phyloP scores from a whole-genome alignment of 2,888 invertebrate genomes.

The Drosophila macrospina region DNA sequence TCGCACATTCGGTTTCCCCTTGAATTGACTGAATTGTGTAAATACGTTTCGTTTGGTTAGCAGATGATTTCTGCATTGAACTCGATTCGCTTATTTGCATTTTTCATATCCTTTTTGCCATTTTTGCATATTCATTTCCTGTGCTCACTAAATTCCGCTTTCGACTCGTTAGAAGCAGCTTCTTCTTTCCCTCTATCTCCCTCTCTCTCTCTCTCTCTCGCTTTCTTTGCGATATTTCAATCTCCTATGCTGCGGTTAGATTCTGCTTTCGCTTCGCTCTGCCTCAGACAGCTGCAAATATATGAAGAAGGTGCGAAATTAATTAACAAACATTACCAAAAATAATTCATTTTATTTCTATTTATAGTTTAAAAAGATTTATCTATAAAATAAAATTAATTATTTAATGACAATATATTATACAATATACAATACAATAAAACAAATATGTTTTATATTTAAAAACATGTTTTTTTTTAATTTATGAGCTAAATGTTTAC shows the following conservation, averaged over 20 bases:
- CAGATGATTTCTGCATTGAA: conserved; percentile 64
- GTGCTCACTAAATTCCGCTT: conserved; percentile 53
- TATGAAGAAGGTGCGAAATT: neutral
- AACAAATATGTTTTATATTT: too few species aligned
- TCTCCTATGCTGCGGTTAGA: neutral
- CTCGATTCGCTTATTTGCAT: conserved; percentile 75
- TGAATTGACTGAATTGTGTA: conserved; percentile 40
- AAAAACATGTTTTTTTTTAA: too few species aligned
- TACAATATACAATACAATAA: too few species aligned
- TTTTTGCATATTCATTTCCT: conserved; percentile 80
- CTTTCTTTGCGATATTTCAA: neutral
- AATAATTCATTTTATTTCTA: neutral
- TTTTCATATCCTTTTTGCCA: conserved; percentile 71
- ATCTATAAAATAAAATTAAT: neutral
- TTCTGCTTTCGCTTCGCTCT: neutral
- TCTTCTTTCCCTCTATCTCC: neutral
- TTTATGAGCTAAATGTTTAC: too few species aligned
- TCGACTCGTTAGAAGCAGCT: conserved; percentile 4
- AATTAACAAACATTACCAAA: neutral
- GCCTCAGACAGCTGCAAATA: neutral
- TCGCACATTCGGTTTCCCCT: conserved; percentile 21
- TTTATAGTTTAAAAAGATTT: neutral
- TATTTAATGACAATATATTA: too few species aligned
- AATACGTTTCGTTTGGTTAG: conserved; percentile 49
- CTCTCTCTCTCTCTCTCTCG: neutral